These are phyloP conservation scores for Copidosoma floridanum DNA, from an alignment of 1,140 invertebrate genomes.

Conservation along the genomic window DNA sequence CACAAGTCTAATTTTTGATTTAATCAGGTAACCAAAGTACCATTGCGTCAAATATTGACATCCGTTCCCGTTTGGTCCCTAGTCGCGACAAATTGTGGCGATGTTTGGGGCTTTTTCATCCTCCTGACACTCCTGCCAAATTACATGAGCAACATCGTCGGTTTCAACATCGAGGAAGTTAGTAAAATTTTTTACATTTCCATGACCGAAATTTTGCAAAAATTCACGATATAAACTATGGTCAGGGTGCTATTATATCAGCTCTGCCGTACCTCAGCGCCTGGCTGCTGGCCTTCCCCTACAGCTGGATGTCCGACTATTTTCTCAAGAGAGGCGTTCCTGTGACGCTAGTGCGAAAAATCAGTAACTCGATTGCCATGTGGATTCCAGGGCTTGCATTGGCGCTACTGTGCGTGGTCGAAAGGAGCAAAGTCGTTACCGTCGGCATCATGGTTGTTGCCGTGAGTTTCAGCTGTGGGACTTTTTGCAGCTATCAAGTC, in stretches of 20 bases:
- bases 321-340: constrained; percentile 59
- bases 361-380: constrained; percentile 63
- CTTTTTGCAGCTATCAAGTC: constrained; percentile 56
- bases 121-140: constrained; percentile 87
- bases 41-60: constrained; percentile 75
- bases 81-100: constrained; percentile 76
- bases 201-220: too few species aligned
- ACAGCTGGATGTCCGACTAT: constrained; percentile 65
- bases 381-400: constrained; percentile 56
- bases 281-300: constrained; percentile 67
- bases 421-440: constrained; percentile 32
- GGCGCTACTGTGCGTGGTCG: constrained; percentile 40
- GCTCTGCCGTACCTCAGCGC: constrained; percentile 78
- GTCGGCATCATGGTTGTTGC: constrained; percentile 57
- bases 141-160: constrained; percentile 81
- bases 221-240: too few species aligned
- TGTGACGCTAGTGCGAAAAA: constrained; percentile 61
- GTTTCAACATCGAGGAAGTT: constrained; percentile 73
- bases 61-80: constrained; percentile 80
- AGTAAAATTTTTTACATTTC: constrained; percentile 21
- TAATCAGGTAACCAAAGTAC: constrained; percentile 58
- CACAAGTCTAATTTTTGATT: background rate
- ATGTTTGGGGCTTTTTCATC: constrained; percentile 91
- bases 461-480: constrained; percentile 62
- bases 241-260: constrained; percentile 71